Conservation (phyloP, 2,797 vertebrate species). For the Steatocranus sp. region DNA sequence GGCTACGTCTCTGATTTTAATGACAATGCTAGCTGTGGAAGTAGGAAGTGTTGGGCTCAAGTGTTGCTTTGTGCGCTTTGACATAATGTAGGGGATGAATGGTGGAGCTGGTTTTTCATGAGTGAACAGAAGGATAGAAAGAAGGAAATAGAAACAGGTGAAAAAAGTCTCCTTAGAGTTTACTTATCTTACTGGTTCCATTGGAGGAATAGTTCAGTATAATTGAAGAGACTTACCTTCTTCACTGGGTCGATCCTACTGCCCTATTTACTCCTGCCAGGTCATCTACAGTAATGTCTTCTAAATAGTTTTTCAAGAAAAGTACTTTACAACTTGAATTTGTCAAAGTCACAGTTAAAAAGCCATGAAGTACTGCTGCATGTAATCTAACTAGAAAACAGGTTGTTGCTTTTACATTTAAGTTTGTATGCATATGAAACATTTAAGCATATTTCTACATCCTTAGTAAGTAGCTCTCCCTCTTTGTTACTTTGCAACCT, state of each 20-base stretch:
- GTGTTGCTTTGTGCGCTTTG: neutral
- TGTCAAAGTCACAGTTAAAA: neutral
- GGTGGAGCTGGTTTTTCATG: neutral
- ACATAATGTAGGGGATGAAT: neutral
- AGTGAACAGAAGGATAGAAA: neutral
- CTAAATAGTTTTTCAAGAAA: neutral
- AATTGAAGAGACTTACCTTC: neutral
- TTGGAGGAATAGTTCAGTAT: neutral
- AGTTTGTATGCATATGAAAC: neutral
- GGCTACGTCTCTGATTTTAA: neutral
- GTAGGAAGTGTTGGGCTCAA: neutral
- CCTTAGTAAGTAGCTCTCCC: neutral
- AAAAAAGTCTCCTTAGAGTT: neutral
- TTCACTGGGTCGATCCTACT: neutral
- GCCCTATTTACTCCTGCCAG: neutral
- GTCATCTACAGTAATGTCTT: fast-evolving
- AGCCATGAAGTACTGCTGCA: neutral
- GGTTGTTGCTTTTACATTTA: neutral
- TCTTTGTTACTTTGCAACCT: neutral
- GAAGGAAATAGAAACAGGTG: neutral
- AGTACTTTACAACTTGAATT: neutral
- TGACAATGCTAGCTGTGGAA: neutral
- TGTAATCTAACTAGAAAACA: neutral
- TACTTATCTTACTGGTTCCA: neutral
- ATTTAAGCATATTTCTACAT: neutral